Evolutionary conservation across 2,888 invertebrate genomes (phyloP).

Genomic region (Ochropacha duplaris): DNA sequence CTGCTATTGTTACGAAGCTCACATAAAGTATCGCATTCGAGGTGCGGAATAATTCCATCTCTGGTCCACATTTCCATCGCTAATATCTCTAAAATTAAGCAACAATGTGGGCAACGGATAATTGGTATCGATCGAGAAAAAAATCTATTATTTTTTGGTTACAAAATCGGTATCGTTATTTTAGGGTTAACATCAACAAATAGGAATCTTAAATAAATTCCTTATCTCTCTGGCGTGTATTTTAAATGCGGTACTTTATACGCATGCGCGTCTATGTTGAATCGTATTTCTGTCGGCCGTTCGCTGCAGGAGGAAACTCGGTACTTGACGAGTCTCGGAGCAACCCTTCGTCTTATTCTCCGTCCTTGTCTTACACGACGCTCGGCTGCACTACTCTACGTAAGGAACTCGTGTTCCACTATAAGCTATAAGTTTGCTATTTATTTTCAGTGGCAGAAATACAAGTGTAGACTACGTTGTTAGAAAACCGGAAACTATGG

Average conservation of each 20-base stretch:
- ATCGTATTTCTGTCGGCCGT: slow-evolving; percentile 54
- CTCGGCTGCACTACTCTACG: slow-evolving; percentile 76
- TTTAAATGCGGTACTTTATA: slow-evolving; percentile 81
- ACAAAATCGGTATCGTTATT: slow-evolving; percentile 24
- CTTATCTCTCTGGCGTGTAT: slow-evolving; percentile 80
- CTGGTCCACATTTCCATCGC: slow-evolving; percentile 59
- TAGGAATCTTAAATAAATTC: slow-evolving; percentile 66
- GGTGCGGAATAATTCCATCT: slow-evolving; percentile 71
- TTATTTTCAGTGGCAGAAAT: not conserved
- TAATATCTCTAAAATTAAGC: slow-evolving; percentile 36
- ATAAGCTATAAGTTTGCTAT: slow-evolving; percentile 4
- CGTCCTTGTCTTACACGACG: slow-evolving; percentile 82
- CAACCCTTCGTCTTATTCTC: slow-evolving; percentile 84
- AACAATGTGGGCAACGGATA: slow-evolving; percentile 20
- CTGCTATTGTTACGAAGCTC: slow-evolving; percentile 82
- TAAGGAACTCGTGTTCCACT: slow-evolving; percentile 39
- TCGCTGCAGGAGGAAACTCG: slow-evolving; percentile 52
- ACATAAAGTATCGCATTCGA: slow-evolving; percentile 69
- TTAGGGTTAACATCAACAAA: slow-evolving; percentile 22
- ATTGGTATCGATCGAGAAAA: slow-evolving; percentile 48
- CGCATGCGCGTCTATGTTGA: slow-evolving; percentile 68
- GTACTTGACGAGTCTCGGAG: slow-evolving; percentile 77
- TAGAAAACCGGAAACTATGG: too few relatives aligned
- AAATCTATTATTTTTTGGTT: slow-evolving; percentile 68
- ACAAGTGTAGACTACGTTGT: too few relatives aligned